Conservation (phyloP, 2,888 invertebrate species). For the Vesta saturnalis region DNA sequence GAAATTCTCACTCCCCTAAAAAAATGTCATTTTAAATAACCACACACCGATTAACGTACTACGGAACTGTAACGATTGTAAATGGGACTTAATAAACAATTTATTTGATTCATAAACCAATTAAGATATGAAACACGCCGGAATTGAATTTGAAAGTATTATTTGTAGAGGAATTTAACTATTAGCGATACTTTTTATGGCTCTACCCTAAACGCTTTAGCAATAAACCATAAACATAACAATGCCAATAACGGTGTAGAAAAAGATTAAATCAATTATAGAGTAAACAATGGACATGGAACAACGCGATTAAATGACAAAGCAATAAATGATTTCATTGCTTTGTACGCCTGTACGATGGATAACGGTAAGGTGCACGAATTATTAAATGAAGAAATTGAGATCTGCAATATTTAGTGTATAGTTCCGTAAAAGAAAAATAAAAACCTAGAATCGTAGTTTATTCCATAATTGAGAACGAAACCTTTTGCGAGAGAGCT, state of each 20-base stretch:
- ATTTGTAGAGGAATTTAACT: slow-evolving; percentile 4
- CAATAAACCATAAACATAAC: not conserved
- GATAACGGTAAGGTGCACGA: too few species aligned
- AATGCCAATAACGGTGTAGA: not conserved
- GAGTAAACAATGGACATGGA: too few species aligned
- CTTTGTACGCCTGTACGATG: too few species aligned
- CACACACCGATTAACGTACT: not conserved
- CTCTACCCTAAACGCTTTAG: not conserved
- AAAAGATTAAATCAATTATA: too few species aligned
- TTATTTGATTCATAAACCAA: slow-evolving; percentile 26
- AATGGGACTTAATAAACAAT: slow-evolving; percentile 26
- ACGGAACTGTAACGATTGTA: slow-evolving; percentile 10
- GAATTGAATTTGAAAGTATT: slow-evolving; percentile 16
- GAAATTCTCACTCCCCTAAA: not conserved
- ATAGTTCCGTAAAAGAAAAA: too few species aligned
- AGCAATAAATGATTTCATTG: too few species aligned
- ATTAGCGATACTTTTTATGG: not conserved
- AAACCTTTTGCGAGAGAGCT: too few species aligned
- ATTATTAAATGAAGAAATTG: too few species aligned
- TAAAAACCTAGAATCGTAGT: too few species aligned
- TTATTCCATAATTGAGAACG: too few species aligned
- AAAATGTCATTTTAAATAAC: slow-evolving; percentile 11
- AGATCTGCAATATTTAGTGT: too few species aligned
- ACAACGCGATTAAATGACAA: too few species aligned
- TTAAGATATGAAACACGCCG: slow-evolving; percentile 16